These are phyloP conservation scores for Eriocheir sinensis DNA, from an alignment of 1,140 invertebrate genomes.

Conservation along the genomic window DNA sequence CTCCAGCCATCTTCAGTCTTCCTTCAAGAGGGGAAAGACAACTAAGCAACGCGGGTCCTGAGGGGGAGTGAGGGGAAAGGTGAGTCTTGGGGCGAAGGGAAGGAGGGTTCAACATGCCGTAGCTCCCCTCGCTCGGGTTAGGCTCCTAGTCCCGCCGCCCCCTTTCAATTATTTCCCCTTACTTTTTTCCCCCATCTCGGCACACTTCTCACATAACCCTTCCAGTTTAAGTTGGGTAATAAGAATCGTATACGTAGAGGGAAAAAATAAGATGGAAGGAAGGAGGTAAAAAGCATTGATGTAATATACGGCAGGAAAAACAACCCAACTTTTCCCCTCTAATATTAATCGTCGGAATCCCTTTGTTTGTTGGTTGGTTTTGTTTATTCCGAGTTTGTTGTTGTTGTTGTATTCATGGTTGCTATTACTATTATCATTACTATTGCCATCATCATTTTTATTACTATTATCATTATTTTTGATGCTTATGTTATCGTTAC, in stretches of 20 bases:
- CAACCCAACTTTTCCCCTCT: neutral
- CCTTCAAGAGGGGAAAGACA: conserved; percentile 10
- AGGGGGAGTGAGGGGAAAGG: neutral
- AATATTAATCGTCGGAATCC: no score
- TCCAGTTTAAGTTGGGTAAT: conserved; percentile 7
- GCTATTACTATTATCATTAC: no score
- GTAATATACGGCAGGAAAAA: neutral
- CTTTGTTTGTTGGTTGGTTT: neutral
- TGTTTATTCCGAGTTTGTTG: no score
- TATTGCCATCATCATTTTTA: no score
- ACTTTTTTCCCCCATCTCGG: neutral
- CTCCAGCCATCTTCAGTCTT: conserved; percentile 21
- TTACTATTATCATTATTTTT: no score
- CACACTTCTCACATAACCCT: conserved; percentile 23
- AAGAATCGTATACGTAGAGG: neutral
- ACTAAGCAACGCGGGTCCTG: neutral
- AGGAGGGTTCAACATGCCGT: neutral
- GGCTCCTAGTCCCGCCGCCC: neutral
- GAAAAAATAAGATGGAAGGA: neutral
- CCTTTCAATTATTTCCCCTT: neutral
- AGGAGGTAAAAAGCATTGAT: neutral
- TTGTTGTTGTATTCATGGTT: no score
- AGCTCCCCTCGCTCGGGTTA: neutral
- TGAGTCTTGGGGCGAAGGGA: neutral
- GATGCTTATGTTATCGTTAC: no score